Base-by-base conservation (phyloP, 2,113 vertebrate species). In the Coryphaenoides rupestris region DNA sequence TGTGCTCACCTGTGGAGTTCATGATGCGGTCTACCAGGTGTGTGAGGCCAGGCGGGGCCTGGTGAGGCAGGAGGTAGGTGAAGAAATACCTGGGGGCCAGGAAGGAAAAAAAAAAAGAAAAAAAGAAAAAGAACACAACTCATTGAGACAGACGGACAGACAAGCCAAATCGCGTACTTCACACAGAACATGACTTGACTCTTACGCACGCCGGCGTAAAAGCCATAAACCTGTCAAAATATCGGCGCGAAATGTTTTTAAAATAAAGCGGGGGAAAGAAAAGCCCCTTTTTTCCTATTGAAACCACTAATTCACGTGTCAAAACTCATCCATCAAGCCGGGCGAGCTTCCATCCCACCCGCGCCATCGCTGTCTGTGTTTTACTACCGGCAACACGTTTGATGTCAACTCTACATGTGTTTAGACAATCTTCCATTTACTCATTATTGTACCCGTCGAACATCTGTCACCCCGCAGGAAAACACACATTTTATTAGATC, bases 21-120 rank as follows among this genome's bases (percentile, higher is more conserved):
- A 96, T 92, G 82, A 96, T 95, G 72, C 88, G 87, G 0, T 89
- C 86, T 66, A 96, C 84, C 79, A 93, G 87, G 73, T 93, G 93
- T 72, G 55, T 90, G 71, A 96, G 81, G 67, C 81, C 58, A 9
- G 84, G 66, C 19, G 94, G 95, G 55, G 95, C 92, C 60, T 93
- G 92, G 76, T 96, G 92, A 65, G 95, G 95, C 78, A 96, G 86
- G 75, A 96, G 91, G 84, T 96, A 96, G 26, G 91, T 95, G 88
- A 96, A 95, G 77, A 96, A 96, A 89, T 93, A 96, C 79, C 95
- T 96, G 86, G 21, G 68, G 77, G 68, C 21, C 17, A 22, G 57
- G 75, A 80, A 83, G 73, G 79, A 62, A 83, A 64, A 75, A 58
- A n/a, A 65, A 69, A 49, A 53, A 17, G 5, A 15, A 52, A 22